Evolutionary conservation across 2,888 invertebrate genomes (phyloP).

Genomic region (Volucella zonaria): DNA sequence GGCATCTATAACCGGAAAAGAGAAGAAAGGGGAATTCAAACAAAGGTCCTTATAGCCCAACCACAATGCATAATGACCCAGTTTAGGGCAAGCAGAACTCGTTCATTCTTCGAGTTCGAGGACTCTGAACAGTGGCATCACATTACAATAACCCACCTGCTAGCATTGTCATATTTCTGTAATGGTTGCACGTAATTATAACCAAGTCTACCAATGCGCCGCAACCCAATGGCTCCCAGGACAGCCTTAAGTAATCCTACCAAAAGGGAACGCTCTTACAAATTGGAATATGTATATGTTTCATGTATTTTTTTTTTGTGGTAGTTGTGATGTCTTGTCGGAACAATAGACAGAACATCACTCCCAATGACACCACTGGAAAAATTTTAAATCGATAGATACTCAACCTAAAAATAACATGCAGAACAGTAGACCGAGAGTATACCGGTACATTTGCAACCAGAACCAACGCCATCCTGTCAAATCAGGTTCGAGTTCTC

Average conservation of each 20-base stretch:
- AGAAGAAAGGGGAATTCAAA: constrained; percentile 20
- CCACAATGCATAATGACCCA: constrained; percentile 51
- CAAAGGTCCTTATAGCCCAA: constrained; percentile 28
- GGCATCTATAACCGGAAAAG: constrained; percentile 56
- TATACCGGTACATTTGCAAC: constrained; percentile 56
- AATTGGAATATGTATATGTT: constrained; percentile 38
- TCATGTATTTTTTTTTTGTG: no score
- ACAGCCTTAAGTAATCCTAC: constrained; percentile 77
- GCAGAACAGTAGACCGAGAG: constrained; percentile 64
- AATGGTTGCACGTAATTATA: constrained; percentile 77
- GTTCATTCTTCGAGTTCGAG: constrained; percentile 8
- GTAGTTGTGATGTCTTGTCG: no score
- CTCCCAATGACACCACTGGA: constrained; percentile 5
- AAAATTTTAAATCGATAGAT: constrained; percentile 38
- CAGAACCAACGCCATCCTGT: constrained; percentile 48
- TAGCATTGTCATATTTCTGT: constrained; percentile 74
- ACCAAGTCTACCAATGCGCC: constrained; percentile 74
- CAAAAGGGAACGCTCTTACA: constrained; percentile 48
- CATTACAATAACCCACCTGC: constrained; percentile 71
- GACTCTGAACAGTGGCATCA: not conserved
- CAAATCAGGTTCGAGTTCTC: constrained; percentile 39
- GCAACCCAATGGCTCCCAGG: constrained; percentile 75
- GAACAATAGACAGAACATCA: no score
- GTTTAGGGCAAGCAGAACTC: constrained; percentile 21
- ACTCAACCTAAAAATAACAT: constrained; percentile 76